Conservation (phyloP, 64 coral and sea anemone genomes). For the Montipora foliosa region DNA sequence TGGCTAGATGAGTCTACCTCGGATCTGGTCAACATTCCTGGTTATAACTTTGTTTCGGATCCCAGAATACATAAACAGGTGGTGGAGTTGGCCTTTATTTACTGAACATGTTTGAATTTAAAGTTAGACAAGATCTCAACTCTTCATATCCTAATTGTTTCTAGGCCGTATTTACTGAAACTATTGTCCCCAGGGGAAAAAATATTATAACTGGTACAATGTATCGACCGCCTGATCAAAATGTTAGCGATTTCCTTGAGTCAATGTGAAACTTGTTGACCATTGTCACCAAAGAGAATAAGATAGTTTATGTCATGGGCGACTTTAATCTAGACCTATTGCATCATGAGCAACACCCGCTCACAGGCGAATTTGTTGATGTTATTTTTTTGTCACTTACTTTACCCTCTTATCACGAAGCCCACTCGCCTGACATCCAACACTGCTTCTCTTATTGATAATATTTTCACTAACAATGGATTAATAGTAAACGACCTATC, state of each 20-base stretch:
- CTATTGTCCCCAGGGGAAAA: background rate
- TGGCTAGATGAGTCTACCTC: background rate
- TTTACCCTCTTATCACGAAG: background rate
- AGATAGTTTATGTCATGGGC: slow-evolving; percentile 19
- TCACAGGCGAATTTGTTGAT: slow-evolving; percentile 16
- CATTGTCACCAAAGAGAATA: slow-evolving; percentile 18
- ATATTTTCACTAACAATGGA: background rate
- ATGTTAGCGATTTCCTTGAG: slow-evolving; percentile 2
- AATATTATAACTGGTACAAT: slow-evolving; percentile 41
- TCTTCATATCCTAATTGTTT: background rate
- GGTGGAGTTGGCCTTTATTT: slow-evolving; percentile 21
- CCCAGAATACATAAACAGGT: slow-evolving; percentile 13
- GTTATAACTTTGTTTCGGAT: slow-evolving; percentile 4
- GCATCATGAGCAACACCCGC: background rate
- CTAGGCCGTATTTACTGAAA: slow-evolving; percentile 24
- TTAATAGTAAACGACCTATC: slow-evolving; percentile 60
- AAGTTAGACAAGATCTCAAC: slow-evolving; percentile 30
- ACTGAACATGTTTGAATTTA: background rate
- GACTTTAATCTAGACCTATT: slow-evolving; percentile 32
- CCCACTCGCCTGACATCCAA: slow-evolving; percentile 56
- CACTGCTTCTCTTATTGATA: slow-evolving; percentile 48
- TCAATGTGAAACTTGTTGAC: background rate
- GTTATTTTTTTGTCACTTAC: background rate
- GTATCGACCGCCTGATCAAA: slow-evolving; percentile 42
- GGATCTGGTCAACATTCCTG: background rate